Evolutionary conservation across 2,797 vertebrate species (phyloP).

Genomic region (Liasis olivaceus): DNA sequence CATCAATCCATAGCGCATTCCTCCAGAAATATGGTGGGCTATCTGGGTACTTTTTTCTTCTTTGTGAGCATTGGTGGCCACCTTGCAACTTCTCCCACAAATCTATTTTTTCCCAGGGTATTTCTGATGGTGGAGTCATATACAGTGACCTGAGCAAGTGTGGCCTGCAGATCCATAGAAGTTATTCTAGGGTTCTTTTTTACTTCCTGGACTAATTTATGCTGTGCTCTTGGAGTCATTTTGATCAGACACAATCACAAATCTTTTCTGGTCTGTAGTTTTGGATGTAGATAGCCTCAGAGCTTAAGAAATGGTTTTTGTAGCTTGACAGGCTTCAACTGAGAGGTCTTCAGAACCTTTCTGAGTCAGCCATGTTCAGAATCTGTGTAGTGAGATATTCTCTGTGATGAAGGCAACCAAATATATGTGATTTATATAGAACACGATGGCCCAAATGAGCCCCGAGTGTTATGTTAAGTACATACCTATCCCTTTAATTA

Average conservation of each 20-base stretch:
- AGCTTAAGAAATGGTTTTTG: background rate
- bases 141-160: background rate
- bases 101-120: background rate
- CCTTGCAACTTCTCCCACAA: background rate
- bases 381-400: background rate
- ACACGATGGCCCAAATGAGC: background rate
- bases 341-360: background rate
- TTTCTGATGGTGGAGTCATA: background rate
- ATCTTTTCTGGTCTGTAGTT: background rate
- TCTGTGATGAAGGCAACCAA: background rate
- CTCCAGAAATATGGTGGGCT: background rate
- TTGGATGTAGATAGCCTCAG: background rate
- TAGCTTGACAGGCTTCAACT: background rate
- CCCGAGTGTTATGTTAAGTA: background rate
- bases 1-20: background rate
- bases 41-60: background rate
- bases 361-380: background rate
- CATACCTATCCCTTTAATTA: background rate
- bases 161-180: background rate
- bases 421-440: background rate
- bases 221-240: background rate
- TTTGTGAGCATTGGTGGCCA: background rate
- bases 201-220: background rate
- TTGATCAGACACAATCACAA: background rate
- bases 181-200: background rate